Evolutionary conservation across 2,113 vertebrate species (phyloP).

Genomic region (Forbesichthys agassizii): DNA sequence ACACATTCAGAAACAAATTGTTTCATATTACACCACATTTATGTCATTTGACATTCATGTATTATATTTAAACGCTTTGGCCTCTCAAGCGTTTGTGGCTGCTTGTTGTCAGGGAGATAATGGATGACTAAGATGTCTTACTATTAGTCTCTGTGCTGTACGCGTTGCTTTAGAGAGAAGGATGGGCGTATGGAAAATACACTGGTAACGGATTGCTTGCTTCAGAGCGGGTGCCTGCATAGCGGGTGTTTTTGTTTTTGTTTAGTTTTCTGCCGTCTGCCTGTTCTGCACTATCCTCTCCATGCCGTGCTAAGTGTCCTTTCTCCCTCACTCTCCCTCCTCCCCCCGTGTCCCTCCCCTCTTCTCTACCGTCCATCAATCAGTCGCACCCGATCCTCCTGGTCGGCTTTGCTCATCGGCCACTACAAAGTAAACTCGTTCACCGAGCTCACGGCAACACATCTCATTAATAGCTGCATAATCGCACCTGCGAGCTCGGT

Average conservation of each 20-base stretch:
- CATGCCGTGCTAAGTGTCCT: no score
- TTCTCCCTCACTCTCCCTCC: slow-evolving; percentile 5
- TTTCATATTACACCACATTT: no score
- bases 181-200: background rate
- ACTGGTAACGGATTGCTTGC: slow-evolving; percentile 21
- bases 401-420: slow-evolving; percentile 22
- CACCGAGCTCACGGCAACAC: slow-evolving; percentile 20
- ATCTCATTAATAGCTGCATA: slow-evolving; percentile 65
- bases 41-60: no score
- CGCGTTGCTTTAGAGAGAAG: background rate
- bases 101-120: no score
- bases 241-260: slow-evolving; percentile 33
- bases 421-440: slow-evolving; percentile 46
- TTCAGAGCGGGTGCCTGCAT: slow-evolving; percentile 33
- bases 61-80: no score
- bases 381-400: slow-evolving; percentile 7
- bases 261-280: background rate
- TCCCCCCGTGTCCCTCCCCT: background rate
- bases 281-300: no score
- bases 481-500: slow-evolving; percentile 52
- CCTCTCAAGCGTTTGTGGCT: no score
- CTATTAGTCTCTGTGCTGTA: no score
- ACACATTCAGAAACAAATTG: no score
- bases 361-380: slow-evolving; percentile 37
- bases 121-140: no score